Conservation (phyloP, 2,888 invertebrate genomes). For the Pachymerium ferrugineum region DNA sequence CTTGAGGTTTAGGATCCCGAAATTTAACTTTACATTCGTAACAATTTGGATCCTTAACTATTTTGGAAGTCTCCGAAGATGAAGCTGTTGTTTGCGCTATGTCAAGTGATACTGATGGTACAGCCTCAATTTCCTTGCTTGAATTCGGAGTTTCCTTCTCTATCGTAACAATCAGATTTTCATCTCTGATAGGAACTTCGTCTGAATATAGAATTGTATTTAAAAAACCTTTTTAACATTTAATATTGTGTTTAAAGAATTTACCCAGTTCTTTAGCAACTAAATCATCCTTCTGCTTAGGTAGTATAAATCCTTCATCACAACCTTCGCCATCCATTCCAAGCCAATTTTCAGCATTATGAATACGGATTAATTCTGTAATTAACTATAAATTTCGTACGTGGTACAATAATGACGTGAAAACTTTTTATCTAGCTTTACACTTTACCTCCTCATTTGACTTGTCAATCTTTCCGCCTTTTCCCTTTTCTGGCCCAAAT, state of each 20-base stretch:
- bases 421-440: background rate
- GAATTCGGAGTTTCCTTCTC: background rate
- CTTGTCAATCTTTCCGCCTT: slow-evolving; percentile 78
- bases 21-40: slow-evolving; percentile 88
- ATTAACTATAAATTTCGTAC: slow-evolving; percentile 54
- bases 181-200: no score
- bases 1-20: slow-evolving; percentile 82
- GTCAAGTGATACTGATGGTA: background rate
- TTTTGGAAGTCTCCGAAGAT: slow-evolving; percentile 62
- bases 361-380: slow-evolving; percentile 79
- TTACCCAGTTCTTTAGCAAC: slow-evolving; percentile 9
- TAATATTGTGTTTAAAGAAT: no score
- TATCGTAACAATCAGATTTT: background rate
- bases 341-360: slow-evolving; percentile 91
- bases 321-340: slow-evolving; percentile 72
- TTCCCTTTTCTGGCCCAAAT: slow-evolving; percentile 89
- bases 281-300: background rate
- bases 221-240: no score
- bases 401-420: background rate
- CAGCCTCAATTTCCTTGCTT: slow-evolving; percentile 29
- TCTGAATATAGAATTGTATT: no score
- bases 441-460: slow-evolving; percentile 64
- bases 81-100: slow-evolving; percentile 39
- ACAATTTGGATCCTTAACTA: slow-evolving; percentile 67
- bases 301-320: slow-evolving; percentile 10